Base-by-base conservation (phyloP, 1,140 invertebrate genomes). In the Piezodorus guildinii region DNA sequence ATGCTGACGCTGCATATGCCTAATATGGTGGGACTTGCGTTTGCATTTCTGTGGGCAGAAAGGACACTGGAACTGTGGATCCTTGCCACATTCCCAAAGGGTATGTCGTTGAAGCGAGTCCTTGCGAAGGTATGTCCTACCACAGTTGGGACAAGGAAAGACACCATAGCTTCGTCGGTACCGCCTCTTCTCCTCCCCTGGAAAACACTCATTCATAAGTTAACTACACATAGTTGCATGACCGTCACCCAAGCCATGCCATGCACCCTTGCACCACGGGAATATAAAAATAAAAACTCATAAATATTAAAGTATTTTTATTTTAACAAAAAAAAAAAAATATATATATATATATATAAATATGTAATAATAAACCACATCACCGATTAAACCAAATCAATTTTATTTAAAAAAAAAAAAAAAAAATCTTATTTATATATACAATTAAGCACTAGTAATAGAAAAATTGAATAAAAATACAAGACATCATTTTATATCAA, bases 61-160 rank as follows among this genome's bases (percentile, higher is more conserved):
- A 10, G 67, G 68, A 68, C 82, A 84, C 66, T 80, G 77, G 71
- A 79, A 80, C 25, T 78, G 72, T 4, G 81, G 80, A 56, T 81
- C 79, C 67, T 81, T 78, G 14, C 81, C 81, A 65, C 81, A 83
- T 69, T 83, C 80, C 74, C 77, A 78, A 60, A 72, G 75, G 65
- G 78, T 77, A 44, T 73, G 72, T 16, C 71, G 67, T 58, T 69
- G 67, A 23, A 73, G 68, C 16, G 84, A 73, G 25, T 82, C 83
- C 43, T 81, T 83, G 49, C 76, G 76, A 23, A 80, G 79, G 73
- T 87, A 87, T 17, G 79, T 78, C 70, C 84, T 82, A n/a, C 81
- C 81, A 69, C 85, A 87, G 27, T 78, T 77, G 60, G 77, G 74
- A 71, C 85, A 86, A 16, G 59, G 59, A 46, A 67, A 69, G 5